Conservation (phyloP, 2,888 invertebrate species). For the Drosophila imparisetae region DNA sequence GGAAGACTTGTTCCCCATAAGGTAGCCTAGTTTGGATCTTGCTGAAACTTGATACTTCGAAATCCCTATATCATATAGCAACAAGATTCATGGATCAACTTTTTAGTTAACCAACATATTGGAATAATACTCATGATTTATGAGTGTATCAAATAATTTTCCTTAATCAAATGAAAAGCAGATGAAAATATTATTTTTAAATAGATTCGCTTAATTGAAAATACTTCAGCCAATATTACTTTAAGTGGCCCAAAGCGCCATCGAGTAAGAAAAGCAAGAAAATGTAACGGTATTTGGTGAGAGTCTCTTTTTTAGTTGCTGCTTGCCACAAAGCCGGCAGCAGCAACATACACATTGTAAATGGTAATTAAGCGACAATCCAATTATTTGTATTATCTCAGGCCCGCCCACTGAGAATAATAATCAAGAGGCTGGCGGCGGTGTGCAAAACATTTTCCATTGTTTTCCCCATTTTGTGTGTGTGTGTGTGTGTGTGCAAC, state of each 20-base stretch:
- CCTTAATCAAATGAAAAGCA: neutral
- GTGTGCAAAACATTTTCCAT: slow-evolving; percentile 35
- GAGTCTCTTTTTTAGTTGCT: neutral
- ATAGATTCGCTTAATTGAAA: no score
- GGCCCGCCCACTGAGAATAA: slow-evolving; percentile 10
- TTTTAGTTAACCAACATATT: neutral
- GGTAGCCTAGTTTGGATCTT: neutral
- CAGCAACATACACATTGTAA: slow-evolving; percentile 2
- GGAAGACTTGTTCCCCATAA: rapidly evolving
- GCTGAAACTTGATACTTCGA: neutral
- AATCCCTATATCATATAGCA: neutral
- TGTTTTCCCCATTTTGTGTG: slow-evolving; percentile 21
- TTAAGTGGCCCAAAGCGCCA: no score
- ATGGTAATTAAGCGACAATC: slow-evolving; percentile 41
- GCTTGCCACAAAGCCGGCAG: neutral
- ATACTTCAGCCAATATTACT: no score
- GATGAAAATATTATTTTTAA: neutral
- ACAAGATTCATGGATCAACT: no score
- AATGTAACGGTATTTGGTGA: neutral
- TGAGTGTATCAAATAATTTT: neutral
- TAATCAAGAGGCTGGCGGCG: slow-evolving; percentile 45
- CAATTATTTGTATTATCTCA: slow-evolving; percentile 36
- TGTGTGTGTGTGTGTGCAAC: slow-evolving; percentile 28
- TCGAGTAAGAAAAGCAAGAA: neutral
- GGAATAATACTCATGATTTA: neutral